Evolutionary conservation across 2,797 vertebrate species (phyloP), one percentile per base, ranked within the genome.

Genomic region (Rachycentron canadum): DNA sequence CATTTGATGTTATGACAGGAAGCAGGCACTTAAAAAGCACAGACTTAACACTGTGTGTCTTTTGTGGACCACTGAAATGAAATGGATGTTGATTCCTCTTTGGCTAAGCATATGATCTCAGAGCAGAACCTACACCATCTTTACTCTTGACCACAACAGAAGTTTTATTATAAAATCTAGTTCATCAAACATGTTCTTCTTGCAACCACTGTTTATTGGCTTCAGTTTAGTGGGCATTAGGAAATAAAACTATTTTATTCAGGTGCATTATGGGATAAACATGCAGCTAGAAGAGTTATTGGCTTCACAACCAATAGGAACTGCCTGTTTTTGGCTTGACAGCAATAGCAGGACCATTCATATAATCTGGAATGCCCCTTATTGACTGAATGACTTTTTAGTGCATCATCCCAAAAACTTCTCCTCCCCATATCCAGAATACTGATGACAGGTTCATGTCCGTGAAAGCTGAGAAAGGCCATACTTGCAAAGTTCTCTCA

Each of bases 1-100:
- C 78, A 88, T 70, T 76, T 69, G 55, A 73, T 86, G 74, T 80
- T 81, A 72, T 88, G 76, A 84, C 78, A 81, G 81, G 59, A 88
- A 85, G 73, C 73, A 79, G 80, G 50, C 61, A 83, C 81, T 86
- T 78, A 28, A 81, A 76, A 77, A 56, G 63, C 63, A 81, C 32
- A 53, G 65, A 53, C 67, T 11, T 66, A 78, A 65, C 79, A 65
- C 19, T 66, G 30, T 77, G 57, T 82, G 58, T 82, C 34, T 82
- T 79, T 73, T 71, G 58, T 64, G 59, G 38, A 40, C 28, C 70
- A 76, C 41, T 75, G 23, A 21, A 75, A 66, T 74, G 30, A 81
- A 74, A 84, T 79, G 38, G 45, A 73, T 12, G 1, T 77, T 76
- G 62, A 74, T 74, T 85, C 55, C 57, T 85, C 64, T 34, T 74